Evolutionary conservation across 1,140 invertebrate species (phyloP).

Genomic region (Ceratoteleas bidentatus): DNA sequence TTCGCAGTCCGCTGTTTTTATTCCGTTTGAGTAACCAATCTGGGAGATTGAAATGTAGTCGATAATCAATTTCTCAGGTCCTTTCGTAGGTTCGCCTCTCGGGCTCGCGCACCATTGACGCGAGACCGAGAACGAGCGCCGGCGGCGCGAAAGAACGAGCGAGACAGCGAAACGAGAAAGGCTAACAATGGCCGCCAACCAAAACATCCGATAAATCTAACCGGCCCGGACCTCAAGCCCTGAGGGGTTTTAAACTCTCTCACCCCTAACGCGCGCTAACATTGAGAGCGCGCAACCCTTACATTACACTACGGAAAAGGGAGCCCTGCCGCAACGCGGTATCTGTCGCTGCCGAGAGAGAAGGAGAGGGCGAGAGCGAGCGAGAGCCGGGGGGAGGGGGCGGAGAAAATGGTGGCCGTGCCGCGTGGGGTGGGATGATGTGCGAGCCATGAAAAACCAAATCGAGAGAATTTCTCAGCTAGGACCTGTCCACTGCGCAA

Average conservation of each 20-base stretch:
- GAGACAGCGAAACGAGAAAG: conserved; percentile 64
- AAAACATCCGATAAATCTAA: conserved; percentile 83
- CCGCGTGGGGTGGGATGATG: conserved; percentile 67
- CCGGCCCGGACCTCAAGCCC: conserved; percentile 80
- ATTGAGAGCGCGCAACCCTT: conserved; percentile 78
- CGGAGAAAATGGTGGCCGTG: conserved; percentile 59
- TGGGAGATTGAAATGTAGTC: conserved; percentile 55
- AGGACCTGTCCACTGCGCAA: conserved; percentile 56
- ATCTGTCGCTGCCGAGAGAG: conserved; percentile 32
- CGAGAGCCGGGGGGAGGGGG: conserved; percentile 31
- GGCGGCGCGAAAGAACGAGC: conserved; percentile 5
- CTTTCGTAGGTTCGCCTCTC: conserved; percentile 49
- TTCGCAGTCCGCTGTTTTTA: conserved; percentile 45
- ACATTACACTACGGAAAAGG: conserved; percentile 78
- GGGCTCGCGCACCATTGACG: conserved; percentile 28
- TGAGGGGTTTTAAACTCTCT: conserved; percentile 80
- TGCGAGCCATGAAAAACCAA: conserved; percentile 77
- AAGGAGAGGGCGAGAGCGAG: conserved; percentile 21
- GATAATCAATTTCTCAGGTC: conserved; percentile 64
- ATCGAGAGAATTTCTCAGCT: conserved; percentile 70
- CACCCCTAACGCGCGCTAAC: conserved; percentile 74
- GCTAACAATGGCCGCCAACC: conserved; percentile 81
- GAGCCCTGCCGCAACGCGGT: conserved; percentile 72
- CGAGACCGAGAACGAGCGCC: conserved; percentile 40
- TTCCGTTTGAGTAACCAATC: conserved; percentile 58